Conservation (phyloP, 64 coral and sea anemone species). For the Catalaphyllia jardinei region DNA sequence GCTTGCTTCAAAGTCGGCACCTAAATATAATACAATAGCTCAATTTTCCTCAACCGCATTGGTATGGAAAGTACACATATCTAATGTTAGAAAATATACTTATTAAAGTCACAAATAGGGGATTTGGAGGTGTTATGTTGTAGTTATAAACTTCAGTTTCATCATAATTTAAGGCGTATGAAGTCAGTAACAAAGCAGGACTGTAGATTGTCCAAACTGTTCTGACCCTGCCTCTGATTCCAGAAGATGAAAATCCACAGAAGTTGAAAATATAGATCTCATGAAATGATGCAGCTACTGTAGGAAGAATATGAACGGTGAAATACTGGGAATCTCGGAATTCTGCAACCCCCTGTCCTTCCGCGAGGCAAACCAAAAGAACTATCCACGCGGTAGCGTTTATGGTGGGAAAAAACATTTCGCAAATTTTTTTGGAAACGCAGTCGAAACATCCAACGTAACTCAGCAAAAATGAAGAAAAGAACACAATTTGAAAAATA, state of each 20-base stretch:
- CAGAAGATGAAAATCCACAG: background rate
- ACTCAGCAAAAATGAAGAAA: slow-evolving; percentile 11
- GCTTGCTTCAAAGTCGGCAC: background rate
- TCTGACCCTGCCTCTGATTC: background rate
- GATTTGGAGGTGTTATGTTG: background rate
- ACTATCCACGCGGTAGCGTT: slow-evolving; percentile 12
- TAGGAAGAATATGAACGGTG: slow-evolving; percentile 10
- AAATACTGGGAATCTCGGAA: background rate
- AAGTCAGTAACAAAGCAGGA: slow-evolving; percentile 1
- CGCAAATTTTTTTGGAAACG: background rate
- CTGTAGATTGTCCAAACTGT: slow-evolving; percentile 18
- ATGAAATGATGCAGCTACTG: background rate
- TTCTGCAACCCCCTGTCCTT: background rate
- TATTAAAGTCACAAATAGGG: background rate
- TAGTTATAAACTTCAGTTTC: slow-evolving; percentile 2
- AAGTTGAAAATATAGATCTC: slow-evolving; percentile 1
- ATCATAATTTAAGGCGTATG: background rate
- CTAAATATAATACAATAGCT: background rate
- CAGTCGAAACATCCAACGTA: background rate
- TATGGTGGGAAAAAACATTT: background rate
- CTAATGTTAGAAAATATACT: slow-evolving; percentile 4
- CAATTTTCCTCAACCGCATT: background rate
- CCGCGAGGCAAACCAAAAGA: background rate
- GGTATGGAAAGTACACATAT: background rate
- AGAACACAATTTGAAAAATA: background rate